Evolutionary conservation across 1,140 invertebrate species (phyloP).

Genomic region (Melipona quadrifasciata): DNA sequence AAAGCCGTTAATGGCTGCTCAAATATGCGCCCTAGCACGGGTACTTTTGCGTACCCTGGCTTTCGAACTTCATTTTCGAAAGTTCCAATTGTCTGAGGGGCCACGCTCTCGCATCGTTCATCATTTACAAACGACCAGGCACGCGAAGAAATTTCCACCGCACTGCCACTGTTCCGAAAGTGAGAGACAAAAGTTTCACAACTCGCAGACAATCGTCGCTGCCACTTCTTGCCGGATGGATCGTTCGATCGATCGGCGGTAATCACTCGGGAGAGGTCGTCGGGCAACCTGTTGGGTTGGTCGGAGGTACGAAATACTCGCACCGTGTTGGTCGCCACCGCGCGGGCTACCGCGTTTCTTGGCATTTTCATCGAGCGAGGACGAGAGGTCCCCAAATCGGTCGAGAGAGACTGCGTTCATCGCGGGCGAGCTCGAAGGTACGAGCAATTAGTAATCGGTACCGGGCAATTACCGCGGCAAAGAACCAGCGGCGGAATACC

Average conservation of each 20-base stretch:
- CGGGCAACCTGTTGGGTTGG: background rate
- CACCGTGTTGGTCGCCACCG: background rate
- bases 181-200: background rate
- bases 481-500: slow-evolving; percentile 65
- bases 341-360: background rate
- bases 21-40: slow-evolving; percentile 68
- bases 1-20: slow-evolving; percentile 76
- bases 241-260: background rate
- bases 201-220: background rate
- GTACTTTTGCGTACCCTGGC: slow-evolving; percentile 61
- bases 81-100: slow-evolving; percentile 60
- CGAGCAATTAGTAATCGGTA: slow-evolving; percentile 71
- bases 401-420: background rate
- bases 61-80: slow-evolving; percentile 73
- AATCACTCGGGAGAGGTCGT: too few relatives aligned
- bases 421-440: slow-evolving; percentile 11
- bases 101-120: slow-evolving; percentile 63
- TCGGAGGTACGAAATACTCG: background rate
- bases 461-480: slow-evolving; percentile 66
- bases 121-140: slow-evolving; percentile 61
- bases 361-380: slow-evolving; percentile 39
- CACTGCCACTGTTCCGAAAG: background rate
- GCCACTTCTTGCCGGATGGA: background rate
- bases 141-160: slow-evolving; percentile 18
- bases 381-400: background rate